Percentiles rank a stretch among this genome's conserved stretches.
phyloP scores from a whole-genome alignment of 2,113 vertebrate species.

The Stigmatopora nigra region DNA sequence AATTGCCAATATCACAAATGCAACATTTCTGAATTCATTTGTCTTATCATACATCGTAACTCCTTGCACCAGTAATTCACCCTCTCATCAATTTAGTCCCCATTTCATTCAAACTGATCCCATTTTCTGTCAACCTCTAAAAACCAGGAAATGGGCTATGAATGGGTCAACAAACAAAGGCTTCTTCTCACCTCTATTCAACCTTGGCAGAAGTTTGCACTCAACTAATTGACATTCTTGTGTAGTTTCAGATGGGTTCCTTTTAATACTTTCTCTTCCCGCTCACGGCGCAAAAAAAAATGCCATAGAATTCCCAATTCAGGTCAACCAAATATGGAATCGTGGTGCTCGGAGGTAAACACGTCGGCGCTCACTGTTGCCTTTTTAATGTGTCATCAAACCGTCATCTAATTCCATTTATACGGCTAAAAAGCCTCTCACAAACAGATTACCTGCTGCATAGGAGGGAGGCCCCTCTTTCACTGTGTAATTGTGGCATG shows the following conservation, averaged over 20 bases:
- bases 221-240: constrained; percentile 1
- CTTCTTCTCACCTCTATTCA: background rate
- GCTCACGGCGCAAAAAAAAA: constrained; percentile 26
- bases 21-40: too few species aligned
- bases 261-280: background rate
- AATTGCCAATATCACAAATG: too few species aligned
- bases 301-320: constrained; percentile 51
- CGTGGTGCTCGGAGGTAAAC: constrained; percentile 23
- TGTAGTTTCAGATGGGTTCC: background rate
- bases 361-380: constrained; percentile 26
- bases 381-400: constrained; percentile 61
- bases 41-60: too few species aligned
- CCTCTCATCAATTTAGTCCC: too few species aligned
- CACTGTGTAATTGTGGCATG: constrained; percentile 66
- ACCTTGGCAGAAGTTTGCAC: background rate
- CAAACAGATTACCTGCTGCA: constrained; percentile 74
- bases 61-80: too few species aligned
- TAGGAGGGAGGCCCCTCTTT: constrained; percentile 67
- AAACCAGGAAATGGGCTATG: background rate
- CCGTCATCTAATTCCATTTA: constrained; percentile 71
- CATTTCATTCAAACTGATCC: too few species aligned
- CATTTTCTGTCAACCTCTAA: background rate
- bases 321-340: constrained; percentile 46
- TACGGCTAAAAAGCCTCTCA: constrained; percentile 66
- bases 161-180: background rate